A percentile compares a stretch with the other conserved stretches of the same genome.
phyloP scores from a whole-genome alignment of 1,140 invertebrate genomes.

The Acromyrmex echinatior region DNA sequence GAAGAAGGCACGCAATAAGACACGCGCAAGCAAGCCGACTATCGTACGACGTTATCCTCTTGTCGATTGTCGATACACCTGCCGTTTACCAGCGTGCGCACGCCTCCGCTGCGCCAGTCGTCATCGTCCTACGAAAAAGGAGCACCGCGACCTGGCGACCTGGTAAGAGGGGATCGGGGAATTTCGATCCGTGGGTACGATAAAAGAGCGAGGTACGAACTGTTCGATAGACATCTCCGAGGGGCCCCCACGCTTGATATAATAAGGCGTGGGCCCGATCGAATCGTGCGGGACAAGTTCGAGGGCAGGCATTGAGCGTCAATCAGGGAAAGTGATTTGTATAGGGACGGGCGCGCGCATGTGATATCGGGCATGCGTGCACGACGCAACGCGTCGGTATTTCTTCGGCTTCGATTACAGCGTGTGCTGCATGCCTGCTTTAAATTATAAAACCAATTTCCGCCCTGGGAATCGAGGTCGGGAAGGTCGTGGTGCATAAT shows the following conservation, averaged over 20 bases:
- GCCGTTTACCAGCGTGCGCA: constrained; percentile 60
- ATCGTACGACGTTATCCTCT: constrained; percentile 63
- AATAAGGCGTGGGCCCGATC: constrained; percentile 68
- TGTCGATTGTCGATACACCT: constrained; percentile 66
- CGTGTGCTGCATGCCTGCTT: constrained; percentile 53
- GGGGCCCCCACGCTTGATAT: constrained; percentile 52
- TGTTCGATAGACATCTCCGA: constrained; percentile 72
- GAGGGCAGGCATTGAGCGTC: constrained; percentile 78
- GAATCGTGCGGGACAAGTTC: constrained; percentile 73
- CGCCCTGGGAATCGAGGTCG: constrained; percentile 68
- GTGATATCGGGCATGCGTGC: constrained; percentile 60
- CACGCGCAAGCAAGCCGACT: constrained; percentile 38
- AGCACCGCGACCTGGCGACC: not conserved
- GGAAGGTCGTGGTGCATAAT: constrained; percentile 71
- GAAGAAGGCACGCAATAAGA: constrained; percentile 48
- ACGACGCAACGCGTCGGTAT: constrained; percentile 48
- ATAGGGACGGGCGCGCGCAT: constrained; percentile 61
- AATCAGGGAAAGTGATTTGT: constrained; percentile 83
- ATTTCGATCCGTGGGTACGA: constrained; percentile 65
- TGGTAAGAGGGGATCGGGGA: not conserved
- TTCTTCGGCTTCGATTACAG: constrained; percentile 68
- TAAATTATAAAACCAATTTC: constrained; percentile 83
- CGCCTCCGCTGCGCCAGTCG: constrained; percentile 53
- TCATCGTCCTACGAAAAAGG: constrained; percentile 63
- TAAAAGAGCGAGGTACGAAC: constrained; percentile 50